Base-by-base conservation (phyloP, 2,888 invertebrate genomes). In the Hermaeophaga mercurialis region DNA sequence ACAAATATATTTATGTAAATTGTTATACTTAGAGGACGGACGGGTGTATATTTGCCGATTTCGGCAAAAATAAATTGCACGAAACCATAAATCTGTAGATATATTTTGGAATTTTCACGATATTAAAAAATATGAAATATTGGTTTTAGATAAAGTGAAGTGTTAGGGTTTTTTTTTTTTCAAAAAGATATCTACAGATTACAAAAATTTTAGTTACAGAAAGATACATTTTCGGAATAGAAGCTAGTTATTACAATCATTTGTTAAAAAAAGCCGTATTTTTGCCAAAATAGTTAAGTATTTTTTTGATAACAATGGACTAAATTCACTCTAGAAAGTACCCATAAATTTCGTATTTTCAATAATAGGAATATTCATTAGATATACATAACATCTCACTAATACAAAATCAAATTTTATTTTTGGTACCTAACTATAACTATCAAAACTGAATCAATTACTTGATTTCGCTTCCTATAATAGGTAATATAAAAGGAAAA, bases 201-300 rank as follows among this genome's bases (percentile, higher is more conserved):
- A n/a, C n/a, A n/a, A 34, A 14, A 34, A 9, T 33, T 33, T 5
- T 2, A 3, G 36, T 15, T 11, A 34, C 7, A 9, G 4, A 22
- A 22, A 22, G 7, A 22, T 22, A 22, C 7, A 22, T 22, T 22
- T 22, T 22, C 22, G 22, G 3, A 5, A 22, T 22, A 3, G 22
- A 22, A 22, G 22, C 22, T 22, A 5, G n/a, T n/a, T n/a, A n/a
- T n/a, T n/a, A n/a, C n/a, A 5, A 22, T 22, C 22, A 28, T 22
- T 19, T 53, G 48, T 46, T 45, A 31, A 55, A 59, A 56, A 58
- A 66, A 71, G 73, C 74, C 73, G 73, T 72, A 74, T 73, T 74
- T 74, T 74, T 73, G 73, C 73, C 73, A 64, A 70, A 69, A 64
- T 61, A 54, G 59, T 62, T 60, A 63, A 60, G 58, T 58, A 66